These are phyloP conservation scores for Rhabdomys dilectus DNA, from an alignment of 2,113 vertebrate species.

Conservation along the genomic window DNA sequence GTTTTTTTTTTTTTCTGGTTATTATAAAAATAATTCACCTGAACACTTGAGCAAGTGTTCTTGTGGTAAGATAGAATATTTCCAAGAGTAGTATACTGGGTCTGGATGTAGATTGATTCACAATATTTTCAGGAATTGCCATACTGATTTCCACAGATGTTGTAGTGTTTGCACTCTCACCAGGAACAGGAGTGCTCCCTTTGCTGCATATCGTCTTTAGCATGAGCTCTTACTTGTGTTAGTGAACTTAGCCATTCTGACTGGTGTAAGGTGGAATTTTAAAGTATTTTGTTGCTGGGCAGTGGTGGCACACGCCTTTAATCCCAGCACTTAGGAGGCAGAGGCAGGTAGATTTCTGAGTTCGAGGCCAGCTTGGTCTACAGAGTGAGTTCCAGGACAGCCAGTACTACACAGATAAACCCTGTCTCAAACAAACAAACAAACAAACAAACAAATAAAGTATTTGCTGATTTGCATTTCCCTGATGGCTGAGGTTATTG, in stretches of 20 bases:
- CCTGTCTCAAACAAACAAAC: background rate
- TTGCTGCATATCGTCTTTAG: background rate
- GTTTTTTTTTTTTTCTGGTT: background rate
- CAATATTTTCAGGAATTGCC: background rate
- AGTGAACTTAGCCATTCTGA: background rate
- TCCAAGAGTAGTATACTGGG: background rate
- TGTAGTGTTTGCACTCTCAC: background rate
- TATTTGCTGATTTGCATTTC: background rate
- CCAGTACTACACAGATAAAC: too few species aligned
- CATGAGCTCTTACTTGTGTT: background rate
- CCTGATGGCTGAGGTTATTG: background rate
- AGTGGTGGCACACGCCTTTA: too few species aligned
- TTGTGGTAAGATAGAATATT: background rate
- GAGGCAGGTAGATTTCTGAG: too few species aligned
- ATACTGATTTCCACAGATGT: background rate
- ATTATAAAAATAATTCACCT: background rate
- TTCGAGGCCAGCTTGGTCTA: too few species aligned
- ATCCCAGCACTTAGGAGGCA: too few species aligned
- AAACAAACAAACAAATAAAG: background rate
- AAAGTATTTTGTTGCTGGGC: background rate
- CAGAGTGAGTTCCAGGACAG: too few species aligned
- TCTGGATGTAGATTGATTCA: background rate
- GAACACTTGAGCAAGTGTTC: background rate
- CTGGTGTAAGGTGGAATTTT: background rate
- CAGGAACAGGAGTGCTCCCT: background rate